phyloP scores from a whole-genome alignment of 2,888 invertebrate species.

The Pomacea canaliculata region DNA sequence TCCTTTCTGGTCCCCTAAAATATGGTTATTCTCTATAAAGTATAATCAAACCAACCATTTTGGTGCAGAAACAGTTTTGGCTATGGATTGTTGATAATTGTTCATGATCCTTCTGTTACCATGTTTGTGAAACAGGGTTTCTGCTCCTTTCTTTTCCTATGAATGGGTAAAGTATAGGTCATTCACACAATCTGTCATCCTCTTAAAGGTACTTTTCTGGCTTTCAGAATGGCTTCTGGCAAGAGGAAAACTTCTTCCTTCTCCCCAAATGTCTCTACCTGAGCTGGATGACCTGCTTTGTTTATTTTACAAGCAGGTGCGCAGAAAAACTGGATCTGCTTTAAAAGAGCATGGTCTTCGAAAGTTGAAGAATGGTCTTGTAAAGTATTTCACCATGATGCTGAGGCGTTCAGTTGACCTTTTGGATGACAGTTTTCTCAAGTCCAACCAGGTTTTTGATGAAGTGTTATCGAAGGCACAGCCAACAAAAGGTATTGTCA shows the following conservation, averaged over 20 bases:
- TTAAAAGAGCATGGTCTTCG: constrained; percentile 17
- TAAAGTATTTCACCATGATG: constrained; percentile 10
- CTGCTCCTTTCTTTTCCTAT: no score
- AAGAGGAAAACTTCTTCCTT: neutral
- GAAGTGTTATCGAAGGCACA: constrained; percentile 12
- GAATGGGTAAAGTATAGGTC: no score
- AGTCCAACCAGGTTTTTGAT: constrained; percentile 14
- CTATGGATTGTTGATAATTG: no score
- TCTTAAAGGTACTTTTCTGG: constrained; percentile 1
- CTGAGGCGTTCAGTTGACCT: neutral
- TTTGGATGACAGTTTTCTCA: neutral
- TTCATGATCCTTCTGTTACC: neutral
- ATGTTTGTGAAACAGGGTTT: neutral
- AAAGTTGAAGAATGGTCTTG: constrained; percentile 9
- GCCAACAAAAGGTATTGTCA: constrained; percentile 11
- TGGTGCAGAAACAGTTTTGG: no score
- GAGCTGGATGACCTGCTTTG: constrained; percentile 16
- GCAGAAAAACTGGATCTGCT: constrained; percentile 15
- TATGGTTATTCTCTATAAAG: no score
- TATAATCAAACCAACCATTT: no score
- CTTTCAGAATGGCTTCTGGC: constrained; percentile 21
- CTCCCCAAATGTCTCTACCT: neutral
- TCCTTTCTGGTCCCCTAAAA: no score
- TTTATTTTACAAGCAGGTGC: constrained; percentile 18
- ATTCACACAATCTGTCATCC: no score